Base-by-base conservation (phyloP, 2,888 invertebrate species). In the Physocephala rufipes region DNA sequence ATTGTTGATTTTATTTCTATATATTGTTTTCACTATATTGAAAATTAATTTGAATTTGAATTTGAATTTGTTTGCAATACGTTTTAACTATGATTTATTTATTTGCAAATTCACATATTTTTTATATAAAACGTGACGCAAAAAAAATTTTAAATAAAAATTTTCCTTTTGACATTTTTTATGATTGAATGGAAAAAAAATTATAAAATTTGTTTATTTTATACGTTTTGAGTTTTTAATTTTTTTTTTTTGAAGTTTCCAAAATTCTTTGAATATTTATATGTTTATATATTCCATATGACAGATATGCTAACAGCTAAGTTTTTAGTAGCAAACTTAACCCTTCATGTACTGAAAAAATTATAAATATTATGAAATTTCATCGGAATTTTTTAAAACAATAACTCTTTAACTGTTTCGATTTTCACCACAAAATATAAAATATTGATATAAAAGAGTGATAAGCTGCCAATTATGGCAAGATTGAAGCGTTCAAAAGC, bases 121-220 rank as follows among this genome's bases (percentile, higher is more conserved):
- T n/a, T n/a, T n/a, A n/a, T n/a, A n/a, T n/a, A n/a, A 47, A 16
- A 47, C 47, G 16, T 26, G 63, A 24, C 47, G 47, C 63, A 26
- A 5, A 21, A 26, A 63, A 63, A 45, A 45, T 21, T 15, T 26
- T 15, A 63, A 47, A 55, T 36, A 58, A 13, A 58, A 58, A 2
- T 58, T 28, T 15, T 21, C 26, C 5, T 3, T 24, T 53, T 16
- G 47, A 24, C 28, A 26, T 26, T 26, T 26, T 21, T 7, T 45
- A 24, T n/a, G 63, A 24, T 26, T 63, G 47, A 47, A 24, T 63
- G 2, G 12, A 63, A 63, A 63, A n/a, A n/a, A 63, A 24, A 16
- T 47, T 45, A 19, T 24, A 63, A 43, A 45, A 3, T 45, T 63
- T 47, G 36, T 61, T 43, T 12, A 61, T 36, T 63, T 24, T 63